Percentiles rank a stretch among this genome's conserved stretches.
phyloP scores from a whole-genome alignment of 2,797 vertebrate species.

The Muscicapa striata region DNA sequence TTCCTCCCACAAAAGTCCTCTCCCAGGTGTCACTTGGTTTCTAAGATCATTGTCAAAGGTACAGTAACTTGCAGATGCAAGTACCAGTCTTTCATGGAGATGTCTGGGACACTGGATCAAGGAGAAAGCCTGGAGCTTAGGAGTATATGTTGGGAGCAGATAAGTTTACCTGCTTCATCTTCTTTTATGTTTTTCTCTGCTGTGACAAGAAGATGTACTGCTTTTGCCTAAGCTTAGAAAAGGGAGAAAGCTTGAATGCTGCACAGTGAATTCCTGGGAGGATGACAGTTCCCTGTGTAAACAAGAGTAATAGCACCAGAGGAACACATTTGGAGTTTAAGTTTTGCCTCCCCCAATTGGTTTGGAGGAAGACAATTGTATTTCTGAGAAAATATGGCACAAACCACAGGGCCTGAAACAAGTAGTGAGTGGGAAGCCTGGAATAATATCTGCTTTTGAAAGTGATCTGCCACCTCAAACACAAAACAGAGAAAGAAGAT shows the following conservation, averaged over 20 bases:
- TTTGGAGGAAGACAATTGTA: not conserved
- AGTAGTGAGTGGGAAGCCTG: not conserved
- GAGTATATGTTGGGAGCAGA: not conserved
- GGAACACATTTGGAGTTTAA: accelerated
- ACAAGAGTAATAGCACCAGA: not conserved
- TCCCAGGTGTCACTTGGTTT: not conserved
- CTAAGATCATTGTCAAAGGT: not conserved
- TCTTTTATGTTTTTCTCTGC: not conserved
- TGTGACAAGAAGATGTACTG: not conserved
- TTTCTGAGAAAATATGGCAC: not conserved
- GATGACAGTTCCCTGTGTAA: not conserved
- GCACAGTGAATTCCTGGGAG: not conserved
- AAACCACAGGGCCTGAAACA: not conserved
- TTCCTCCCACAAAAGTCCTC: not conserved
- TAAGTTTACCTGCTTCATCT: not conserved
- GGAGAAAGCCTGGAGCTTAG: not conserved
- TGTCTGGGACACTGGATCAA: not conserved
- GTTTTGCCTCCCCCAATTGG: not conserved
- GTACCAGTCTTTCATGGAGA: not conserved
- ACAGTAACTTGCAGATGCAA: not conserved
- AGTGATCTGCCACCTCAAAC: not conserved
- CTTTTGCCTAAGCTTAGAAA: not conserved
- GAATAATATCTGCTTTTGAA: not conserved
- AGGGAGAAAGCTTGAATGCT: accelerated
- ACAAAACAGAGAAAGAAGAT: not conserved